Evolutionary conservation across 92 coral and sea anemone genomes (phyloP).

Genomic region (Montipora capitata): DNA sequence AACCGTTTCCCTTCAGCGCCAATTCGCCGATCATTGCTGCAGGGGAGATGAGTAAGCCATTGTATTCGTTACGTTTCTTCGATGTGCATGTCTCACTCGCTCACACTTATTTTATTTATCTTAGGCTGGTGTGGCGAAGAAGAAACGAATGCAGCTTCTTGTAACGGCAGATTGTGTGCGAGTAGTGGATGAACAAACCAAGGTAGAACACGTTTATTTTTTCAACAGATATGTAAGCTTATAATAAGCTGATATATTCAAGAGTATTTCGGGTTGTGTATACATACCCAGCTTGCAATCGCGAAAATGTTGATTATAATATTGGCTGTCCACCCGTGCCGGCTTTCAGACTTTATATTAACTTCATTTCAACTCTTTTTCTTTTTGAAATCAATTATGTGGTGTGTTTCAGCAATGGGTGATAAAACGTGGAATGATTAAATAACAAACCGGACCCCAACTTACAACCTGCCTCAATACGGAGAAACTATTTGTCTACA

Average conservation of each 20-base stretch:
- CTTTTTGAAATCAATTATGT: not conserved
- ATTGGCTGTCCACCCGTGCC: not conserved
- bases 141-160: slow-evolving; percentile 95
- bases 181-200: slow-evolving; percentile 97
- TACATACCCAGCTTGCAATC: not conserved
- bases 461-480: not conserved
- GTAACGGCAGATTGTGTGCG: slow-evolving; percentile 98
- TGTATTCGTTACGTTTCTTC: not conserved
- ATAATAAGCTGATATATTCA: not conserved
- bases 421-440: slow-evolving; percentile 14
- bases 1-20: not conserved
- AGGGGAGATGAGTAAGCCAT: not conserved
- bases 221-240: not conserved
- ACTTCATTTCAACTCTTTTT: not conserved
- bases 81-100: too few species aligned
- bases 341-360: not conserved
- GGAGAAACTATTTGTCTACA: not conserved
- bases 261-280: not conserved
- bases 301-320: not conserved
- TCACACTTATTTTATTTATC: too few species aligned
- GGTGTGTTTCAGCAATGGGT: not conserved
- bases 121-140: slow-evolving; percentile 79
- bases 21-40: not conserved
- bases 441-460: not conserved
- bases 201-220: slow-evolving; percentile 64